phyloP scores from a whole-genome alignment of 1,140 invertebrate species.

The Planococcus citri region DNA sequence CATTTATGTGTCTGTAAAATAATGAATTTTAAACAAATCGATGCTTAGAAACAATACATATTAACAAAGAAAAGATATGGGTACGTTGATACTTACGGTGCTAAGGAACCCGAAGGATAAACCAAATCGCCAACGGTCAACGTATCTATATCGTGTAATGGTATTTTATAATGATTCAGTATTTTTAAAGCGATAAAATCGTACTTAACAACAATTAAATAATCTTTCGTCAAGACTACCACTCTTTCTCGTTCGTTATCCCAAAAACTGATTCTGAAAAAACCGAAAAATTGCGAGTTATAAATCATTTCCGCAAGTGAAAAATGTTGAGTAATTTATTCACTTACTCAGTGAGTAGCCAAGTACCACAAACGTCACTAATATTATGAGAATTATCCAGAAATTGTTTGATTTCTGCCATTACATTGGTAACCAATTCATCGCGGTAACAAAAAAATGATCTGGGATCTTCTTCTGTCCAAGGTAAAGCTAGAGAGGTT shows the following conservation, averaged over 20 bases:
- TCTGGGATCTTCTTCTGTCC: not conserved
- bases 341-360: not conserved
- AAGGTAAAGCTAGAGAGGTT: not conserved
- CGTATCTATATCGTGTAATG: constrained; percentile 52
- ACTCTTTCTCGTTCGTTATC: constrained; percentile 72
- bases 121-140: constrained; percentile 57
- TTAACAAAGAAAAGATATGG: not conserved
- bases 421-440: not conserved
- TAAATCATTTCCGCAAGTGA: not conserved
- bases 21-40: not conserved
- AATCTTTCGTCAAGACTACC: constrained; percentile 53
- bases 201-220: constrained; percentile 62
- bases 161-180: constrained; percentile 46
- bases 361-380: not conserved
- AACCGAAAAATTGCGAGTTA: constrained; percentile 13
- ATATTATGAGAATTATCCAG: not conserved
- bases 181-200: constrained; percentile 68
- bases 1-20: constrained; percentile 47
- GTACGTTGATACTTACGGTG: constrained; percentile 53
- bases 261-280: constrained; percentile 66
- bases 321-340: not conserved
- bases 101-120: constrained; percentile 62
- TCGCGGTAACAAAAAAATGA: not conserved
- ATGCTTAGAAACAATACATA: too few species aligned
- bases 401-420: not conserved